Base-by-base conservation (phyloP, 2,888 invertebrate genomes). In the Chrysopilus asiliformis region DNA sequence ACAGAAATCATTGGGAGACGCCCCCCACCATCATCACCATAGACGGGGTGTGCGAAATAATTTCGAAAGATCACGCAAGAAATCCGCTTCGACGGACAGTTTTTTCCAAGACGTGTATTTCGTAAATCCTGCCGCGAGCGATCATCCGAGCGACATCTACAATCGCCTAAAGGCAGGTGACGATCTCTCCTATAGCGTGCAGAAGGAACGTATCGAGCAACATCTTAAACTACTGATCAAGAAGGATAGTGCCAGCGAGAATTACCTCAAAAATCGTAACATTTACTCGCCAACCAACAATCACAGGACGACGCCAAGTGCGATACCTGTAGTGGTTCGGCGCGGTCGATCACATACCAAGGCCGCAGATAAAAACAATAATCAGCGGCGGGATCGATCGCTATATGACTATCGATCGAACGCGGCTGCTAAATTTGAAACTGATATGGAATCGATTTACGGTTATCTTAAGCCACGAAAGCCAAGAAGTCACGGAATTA, bases 381-480 rank as follows among this genome's bases (percentile, higher is more conserved):
- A 36, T 24, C 7, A 19, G 7, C 19, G 28, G 4, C n/a, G 38
- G 14, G 38, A 38, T 19, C 26, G 32, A 10, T 38, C 38, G 4
- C n/a, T 38, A n/a, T 38, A 38, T 15, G 38, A 38, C 17, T 38
- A 27, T 18, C 38, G 38, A 10, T 28, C 26, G 8, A 13, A 12
- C 6, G 28, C 20, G 10, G 13, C 27, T 34, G 17, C 16, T 24
- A 36, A 60, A 45, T 47, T 55, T 47, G 58, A 60, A 44, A 57
- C 55, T 50, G 58, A 62, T 49, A 55, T 62, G 59, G 61, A 61
- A 47, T 60, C 61, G 43, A 61, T 61, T 52, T 61, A 61, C 49
- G 61, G 60, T 39, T 62, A 61, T 49, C 49, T 61, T 32, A 62
- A 62, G 47, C 61, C 61, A 14, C 59, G 61, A 45, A 60, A 60